Conservation (phyloP, 2,888 invertebrate species). For the Stramonita haemastoma region DNA sequence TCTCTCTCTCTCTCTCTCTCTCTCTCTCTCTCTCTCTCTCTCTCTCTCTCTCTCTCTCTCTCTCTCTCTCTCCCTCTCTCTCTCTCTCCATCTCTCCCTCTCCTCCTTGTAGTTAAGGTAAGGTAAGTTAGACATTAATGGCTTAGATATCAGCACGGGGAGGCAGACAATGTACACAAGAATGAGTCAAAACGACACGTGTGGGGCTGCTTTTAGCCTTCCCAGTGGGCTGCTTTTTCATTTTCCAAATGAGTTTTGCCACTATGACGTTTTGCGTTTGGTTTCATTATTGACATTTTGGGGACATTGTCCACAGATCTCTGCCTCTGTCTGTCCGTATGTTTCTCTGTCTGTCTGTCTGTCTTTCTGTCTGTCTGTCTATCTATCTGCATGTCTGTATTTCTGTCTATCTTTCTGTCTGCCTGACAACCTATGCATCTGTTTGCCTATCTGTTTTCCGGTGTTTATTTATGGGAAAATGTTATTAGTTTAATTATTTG, state of each 20-base stretch:
- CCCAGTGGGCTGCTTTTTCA: no score
- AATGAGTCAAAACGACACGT: no score
- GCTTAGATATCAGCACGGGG: no score
- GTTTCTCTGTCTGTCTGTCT: background rate
- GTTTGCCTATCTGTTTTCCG: background rate
- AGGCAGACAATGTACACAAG: no score
- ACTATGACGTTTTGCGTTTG: no score
- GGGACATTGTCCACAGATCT: no score
- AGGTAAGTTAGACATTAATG: no score
- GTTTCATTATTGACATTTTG: no score
- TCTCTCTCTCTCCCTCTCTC: background rate
- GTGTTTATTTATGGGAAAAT: no score
- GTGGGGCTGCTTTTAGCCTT: no score
- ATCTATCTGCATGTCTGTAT: background rate
- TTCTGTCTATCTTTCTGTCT: background rate
- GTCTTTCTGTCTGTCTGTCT: background rate
- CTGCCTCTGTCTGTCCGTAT: background rate
- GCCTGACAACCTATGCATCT: background rate
- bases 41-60: conserved; percentile 9
- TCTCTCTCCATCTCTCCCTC: background rate
- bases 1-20: conserved; percentile 4
- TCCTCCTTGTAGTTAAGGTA: background rate
- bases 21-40: conserved; percentile 13
- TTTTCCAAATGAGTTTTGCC: no score
- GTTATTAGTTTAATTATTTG: no score